A percentile compares a stretch with the other conserved stretches of the same genome.
phyloP scores from a whole-genome alignment of 2,888 invertebrate species.

The Drosophila dives region DNA sequence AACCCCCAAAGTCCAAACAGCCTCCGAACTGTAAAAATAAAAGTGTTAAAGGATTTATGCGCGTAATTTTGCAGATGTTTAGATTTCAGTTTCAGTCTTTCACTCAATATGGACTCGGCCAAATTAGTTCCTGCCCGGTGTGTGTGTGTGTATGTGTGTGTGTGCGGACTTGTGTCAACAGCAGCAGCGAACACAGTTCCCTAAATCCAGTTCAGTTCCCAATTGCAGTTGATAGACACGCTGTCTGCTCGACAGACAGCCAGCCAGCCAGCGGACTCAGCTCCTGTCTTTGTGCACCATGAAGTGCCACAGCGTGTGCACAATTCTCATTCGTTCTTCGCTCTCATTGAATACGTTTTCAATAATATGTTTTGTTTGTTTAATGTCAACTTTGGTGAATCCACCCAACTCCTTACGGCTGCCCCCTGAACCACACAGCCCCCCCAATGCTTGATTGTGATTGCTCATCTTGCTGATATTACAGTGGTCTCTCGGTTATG shows the following conservation, averaged over 20 bases:
- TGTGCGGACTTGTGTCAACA: conserved; percentile 71
- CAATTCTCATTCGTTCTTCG: conserved; percentile 35
- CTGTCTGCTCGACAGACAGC: conserved; percentile 55
- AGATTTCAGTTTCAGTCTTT: conserved; percentile 63
- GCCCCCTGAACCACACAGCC: neutral
- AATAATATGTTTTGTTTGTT: conserved; percentile 49
- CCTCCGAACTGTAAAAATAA: conserved; percentile 36
- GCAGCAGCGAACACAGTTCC: conserved; percentile 12
- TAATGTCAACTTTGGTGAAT: conserved; percentile 41
- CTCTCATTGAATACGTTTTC: conserved; percentile 33
- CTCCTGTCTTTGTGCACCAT: conserved; percentile 23
- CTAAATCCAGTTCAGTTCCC: conserved; percentile 18
- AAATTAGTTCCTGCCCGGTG: conserved; percentile 72
- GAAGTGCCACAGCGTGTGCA: conserved; percentile 73
- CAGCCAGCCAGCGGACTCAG: conserved; percentile 1
- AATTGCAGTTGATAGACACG: conserved; percentile 68
- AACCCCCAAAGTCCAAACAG: conserved; percentile 62
- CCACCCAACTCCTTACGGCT: neutral
- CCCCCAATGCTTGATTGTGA: conserved; percentile 15
- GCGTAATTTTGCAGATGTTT: conserved; percentile 83
- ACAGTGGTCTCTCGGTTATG: neutral
- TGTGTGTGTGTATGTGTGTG: conserved; percentile 46
- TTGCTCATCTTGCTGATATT: conserved; percentile 1
- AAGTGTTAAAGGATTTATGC: conserved; percentile 83
- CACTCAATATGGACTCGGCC: conserved; percentile 13